Conservation (phyloP, 2,888 invertebrate species). For the Reticulitermes lucifugus region DNA sequence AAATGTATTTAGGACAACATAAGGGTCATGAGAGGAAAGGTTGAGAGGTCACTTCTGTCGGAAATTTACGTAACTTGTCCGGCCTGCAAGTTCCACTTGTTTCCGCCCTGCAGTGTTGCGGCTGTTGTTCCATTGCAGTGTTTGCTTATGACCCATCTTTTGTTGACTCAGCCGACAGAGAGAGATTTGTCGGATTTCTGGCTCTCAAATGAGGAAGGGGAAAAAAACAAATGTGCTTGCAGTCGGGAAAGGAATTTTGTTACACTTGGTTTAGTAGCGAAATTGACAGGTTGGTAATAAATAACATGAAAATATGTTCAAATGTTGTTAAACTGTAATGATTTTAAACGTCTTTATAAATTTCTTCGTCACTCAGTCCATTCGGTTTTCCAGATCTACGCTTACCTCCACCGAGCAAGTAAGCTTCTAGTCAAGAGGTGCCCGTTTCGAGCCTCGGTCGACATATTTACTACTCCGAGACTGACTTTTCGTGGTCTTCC, state of each 20-base stretch:
- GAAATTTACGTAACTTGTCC: background rate
- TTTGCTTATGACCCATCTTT: constrained; percentile 4
- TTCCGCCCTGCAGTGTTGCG: background rate
- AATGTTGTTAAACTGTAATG: no score
- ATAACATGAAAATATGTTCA: no score
- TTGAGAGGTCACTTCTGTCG: background rate
- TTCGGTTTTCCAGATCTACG: no score
- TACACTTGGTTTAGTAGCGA: no score
- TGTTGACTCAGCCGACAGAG: background rate
- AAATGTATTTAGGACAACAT: background rate
- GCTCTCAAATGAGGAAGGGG: background rate
- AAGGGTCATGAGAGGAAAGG: background rate
- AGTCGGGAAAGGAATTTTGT: background rate
- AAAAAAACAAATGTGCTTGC: background rate
- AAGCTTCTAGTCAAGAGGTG: no score
- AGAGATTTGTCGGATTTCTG: background rate
- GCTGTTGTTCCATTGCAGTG: background rate
- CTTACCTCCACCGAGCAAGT: no score
- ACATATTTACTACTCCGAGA: no score
- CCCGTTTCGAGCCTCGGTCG: no score
- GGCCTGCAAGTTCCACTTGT: background rate
- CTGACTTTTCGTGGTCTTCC: no score
- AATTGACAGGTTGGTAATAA: no score
- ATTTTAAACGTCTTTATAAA: no score
- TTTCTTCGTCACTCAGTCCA: no score